Evolutionary conservation across 1,140 invertebrate species (phyloP), one percentile per base, ranked within the genome.

Genomic region (Eriosoma lanigerum): DNA sequence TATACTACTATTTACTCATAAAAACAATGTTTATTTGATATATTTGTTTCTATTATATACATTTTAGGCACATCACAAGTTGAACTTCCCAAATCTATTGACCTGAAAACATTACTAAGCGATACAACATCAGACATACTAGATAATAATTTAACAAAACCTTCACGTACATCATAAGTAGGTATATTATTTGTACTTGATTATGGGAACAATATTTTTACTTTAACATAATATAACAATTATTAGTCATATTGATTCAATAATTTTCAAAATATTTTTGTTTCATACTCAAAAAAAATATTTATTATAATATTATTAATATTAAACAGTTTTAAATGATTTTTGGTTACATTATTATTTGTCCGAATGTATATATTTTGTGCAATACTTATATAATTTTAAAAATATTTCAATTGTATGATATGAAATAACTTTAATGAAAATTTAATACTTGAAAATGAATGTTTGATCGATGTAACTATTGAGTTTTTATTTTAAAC

Each of bases 21-120:
- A 38, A 52, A 12, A 24, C 48, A 54, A 21, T 76, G 6, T n/a
- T n/a, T 32, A 54, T 3, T 54, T n/a, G n/a, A 21, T 52, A 56
- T 13, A 21, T 46, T 19, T 29, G 26, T 46, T 76, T 64, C 56
- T 54, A 13, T 58, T 76, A 21, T 46, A n/a, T 29, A 32, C 58
- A 1, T 76, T 52, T 78, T 48, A 82, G 82, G 82, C 3, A 81
- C 82, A 29, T 81, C 82, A 32, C 82, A 82, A 68, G 70, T 75
- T 29, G 80, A 81, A 44, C 60, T 62, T 12, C 80, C 81, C 32
- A 75, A 82, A 82, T 81, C 70, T 48, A 46, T 82, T 60, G 82
- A 82, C 44, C 38, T 82, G 12, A 81, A 82, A 72, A 46, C 80
- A 32, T 62, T 82, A 24, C 29, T 82, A 8, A 82, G 72, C 9